These are phyloP conservation scores for Rhopalosiphum maidis DNA, from an alignment of 1,140 invertebrate genomes.

Conservation along the genomic window DNA sequence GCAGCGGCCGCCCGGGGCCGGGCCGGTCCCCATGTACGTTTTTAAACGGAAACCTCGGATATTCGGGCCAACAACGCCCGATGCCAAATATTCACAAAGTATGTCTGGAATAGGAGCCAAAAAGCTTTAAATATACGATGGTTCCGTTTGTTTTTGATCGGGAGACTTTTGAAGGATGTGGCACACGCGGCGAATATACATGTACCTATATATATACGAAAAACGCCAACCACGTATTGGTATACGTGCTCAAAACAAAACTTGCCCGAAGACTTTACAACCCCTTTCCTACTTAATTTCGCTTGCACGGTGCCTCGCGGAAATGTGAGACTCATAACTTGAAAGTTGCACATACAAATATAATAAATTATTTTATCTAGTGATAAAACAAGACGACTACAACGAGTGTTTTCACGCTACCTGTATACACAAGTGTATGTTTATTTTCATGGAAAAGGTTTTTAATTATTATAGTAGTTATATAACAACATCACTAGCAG, in stretches of 20 bases:
- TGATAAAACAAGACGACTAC: neutral
- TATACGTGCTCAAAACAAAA: neutral
- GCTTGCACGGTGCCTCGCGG: neutral
- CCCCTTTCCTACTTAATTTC: neutral
- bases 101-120: constrained; percentile 56
- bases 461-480: neutral
- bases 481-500: neutral
- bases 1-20: neutral
- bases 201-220: neutral
- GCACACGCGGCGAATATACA: neutral
- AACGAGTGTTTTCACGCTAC: neutral
- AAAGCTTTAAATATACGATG: constrained; percentile 48
- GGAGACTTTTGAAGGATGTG: constrained; percentile 26
- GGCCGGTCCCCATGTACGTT: constrained; percentile 23
- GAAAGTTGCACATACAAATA: neutral
- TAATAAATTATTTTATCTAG: neutral
- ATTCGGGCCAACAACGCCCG: constrained; percentile 54
- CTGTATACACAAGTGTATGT: neutral
- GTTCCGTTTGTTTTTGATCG: constrained; percentile 23
- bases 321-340: neutral
- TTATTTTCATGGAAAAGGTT: neutral
- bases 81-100: constrained; percentile 58
- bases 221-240: neutral
- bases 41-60: constrained; percentile 57
- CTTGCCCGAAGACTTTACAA: neutral